Evolutionary conservation across 2,113 vertebrate genomes (phyloP).

Genomic region (Cichladusa arquata): DNA sequence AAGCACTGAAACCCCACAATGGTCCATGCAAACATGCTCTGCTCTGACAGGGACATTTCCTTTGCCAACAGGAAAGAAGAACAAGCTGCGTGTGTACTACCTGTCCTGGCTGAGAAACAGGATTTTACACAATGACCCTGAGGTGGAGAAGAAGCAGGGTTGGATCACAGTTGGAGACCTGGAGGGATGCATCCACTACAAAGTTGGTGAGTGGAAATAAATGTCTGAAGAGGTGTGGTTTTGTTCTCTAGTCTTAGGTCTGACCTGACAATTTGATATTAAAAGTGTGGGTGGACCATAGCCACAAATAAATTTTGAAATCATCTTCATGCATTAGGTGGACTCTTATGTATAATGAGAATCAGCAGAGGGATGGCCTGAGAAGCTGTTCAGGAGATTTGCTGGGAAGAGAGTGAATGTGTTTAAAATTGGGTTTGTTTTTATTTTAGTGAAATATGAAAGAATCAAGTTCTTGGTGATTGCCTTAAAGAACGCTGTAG

Average conservation of each 20-base stretch:
- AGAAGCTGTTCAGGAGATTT: neutral
- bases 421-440: constrained; percentile 17
- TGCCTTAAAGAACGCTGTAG: constrained; percentile 95
- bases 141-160: constrained; percentile 98
- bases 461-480: constrained; percentile 99
- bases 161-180: constrained; percentile 97
- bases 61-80: constrained; percentile 86
- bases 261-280: neutral
- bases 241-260: neutral
- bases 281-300: neutral
- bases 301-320: neutral
- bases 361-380: neutral
- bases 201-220: constrained; percentile 86
- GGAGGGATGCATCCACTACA: constrained; percentile 98
- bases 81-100: constrained; percentile 97
- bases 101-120: constrained; percentile 98
- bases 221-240: neutral
- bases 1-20: neutral
- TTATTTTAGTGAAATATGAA: constrained; percentile 92
- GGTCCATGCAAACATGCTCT: fast-evolving
- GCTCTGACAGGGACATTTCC: neutral
- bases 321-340: neutral
- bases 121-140: constrained; percentile 97
- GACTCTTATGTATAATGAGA: neutral
- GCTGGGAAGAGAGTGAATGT: neutral